These are phyloP conservation scores for Hystrix brachyura DNA, from an alignment of 2,113 vertebrate genomes.

Conservation along the genomic window DNA sequence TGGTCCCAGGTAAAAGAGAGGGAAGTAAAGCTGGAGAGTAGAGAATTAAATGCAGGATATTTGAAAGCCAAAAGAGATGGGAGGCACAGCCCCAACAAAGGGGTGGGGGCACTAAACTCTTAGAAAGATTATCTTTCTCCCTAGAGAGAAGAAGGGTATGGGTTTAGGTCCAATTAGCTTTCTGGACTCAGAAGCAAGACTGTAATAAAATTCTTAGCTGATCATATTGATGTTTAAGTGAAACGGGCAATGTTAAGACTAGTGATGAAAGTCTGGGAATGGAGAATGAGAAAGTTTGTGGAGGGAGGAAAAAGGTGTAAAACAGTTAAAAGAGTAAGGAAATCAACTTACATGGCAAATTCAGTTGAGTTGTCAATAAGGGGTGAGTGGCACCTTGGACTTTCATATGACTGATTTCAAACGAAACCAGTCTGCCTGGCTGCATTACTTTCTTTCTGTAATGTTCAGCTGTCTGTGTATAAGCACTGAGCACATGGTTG, in stretches of 20 bases:
- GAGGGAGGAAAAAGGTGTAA: not conserved
- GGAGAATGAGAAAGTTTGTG: not conserved
- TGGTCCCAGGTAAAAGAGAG: not conserved
- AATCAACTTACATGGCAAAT: not conserved
- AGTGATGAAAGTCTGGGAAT: not conserved
- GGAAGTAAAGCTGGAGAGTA: not conserved
- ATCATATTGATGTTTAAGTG: not conserved
- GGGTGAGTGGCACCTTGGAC: not conserved
- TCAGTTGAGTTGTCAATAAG: not conserved
- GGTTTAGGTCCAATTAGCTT: not conserved
- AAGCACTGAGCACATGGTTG: not conserved
- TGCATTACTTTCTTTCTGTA: not conserved
- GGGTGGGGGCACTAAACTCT: no score
- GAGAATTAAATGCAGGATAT: not conserved
- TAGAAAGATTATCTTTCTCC: not conserved
- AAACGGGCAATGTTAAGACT: not conserved
- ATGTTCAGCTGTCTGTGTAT: not conserved
- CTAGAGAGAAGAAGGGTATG: not conserved
- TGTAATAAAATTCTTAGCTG: not conserved
- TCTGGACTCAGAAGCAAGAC: not conserved
- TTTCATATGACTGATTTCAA: conserved; percentile 25
- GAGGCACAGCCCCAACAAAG: not conserved
- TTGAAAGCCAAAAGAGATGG: not conserved
- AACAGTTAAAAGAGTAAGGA: not conserved
- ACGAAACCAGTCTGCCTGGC: not conserved